These are phyloP conservation scores for Emydoidea blandingii DNA, from an alignment of 2,797 vertebrate species.

Conservation along the genomic window DNA sequence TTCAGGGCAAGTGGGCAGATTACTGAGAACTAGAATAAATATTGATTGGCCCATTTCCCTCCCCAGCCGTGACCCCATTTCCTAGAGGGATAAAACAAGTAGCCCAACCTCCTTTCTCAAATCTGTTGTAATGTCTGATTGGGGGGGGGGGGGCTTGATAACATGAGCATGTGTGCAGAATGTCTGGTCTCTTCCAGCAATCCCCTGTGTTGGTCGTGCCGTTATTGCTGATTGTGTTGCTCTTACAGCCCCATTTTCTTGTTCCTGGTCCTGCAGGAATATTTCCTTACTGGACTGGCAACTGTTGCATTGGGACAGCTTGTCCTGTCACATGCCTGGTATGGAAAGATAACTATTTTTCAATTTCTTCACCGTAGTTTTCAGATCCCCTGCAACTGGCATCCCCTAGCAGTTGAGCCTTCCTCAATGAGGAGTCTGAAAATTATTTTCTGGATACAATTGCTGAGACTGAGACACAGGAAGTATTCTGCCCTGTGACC, in stretches of 20 bases:
- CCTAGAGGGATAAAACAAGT: constrained; percentile 34
- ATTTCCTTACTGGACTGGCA: not conserved
- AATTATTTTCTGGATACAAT: not conserved
- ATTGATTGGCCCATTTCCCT: constrained; percentile 16
- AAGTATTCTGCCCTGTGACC: accelerated
- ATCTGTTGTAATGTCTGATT: constrained; percentile 28
- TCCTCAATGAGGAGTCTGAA: not conserved
- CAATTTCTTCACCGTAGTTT: not conserved
- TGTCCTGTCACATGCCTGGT: not conserved
- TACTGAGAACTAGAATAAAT: constrained; percentile 9
- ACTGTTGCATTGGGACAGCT: not conserved
- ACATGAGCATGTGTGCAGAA: accelerated
- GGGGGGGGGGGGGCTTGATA: not conserved
- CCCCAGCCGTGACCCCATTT: constrained; percentile 50
- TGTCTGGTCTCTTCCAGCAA: accelerated
- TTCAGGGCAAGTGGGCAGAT: constrained; percentile 51
- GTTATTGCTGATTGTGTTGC: not conserved
- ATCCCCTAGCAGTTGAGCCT: not conserved
- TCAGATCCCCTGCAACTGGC: too few species aligned
- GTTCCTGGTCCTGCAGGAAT: not conserved
- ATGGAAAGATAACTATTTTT: not conserved
- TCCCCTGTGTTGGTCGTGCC: accelerated
- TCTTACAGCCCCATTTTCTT: accelerated
- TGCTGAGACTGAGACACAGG: accelerated
- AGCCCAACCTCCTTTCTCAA: constrained; percentile 59